Conservation (phyloP, 2,113 vertebrate genomes). For the Hyperoodon ampullatus region DNA sequence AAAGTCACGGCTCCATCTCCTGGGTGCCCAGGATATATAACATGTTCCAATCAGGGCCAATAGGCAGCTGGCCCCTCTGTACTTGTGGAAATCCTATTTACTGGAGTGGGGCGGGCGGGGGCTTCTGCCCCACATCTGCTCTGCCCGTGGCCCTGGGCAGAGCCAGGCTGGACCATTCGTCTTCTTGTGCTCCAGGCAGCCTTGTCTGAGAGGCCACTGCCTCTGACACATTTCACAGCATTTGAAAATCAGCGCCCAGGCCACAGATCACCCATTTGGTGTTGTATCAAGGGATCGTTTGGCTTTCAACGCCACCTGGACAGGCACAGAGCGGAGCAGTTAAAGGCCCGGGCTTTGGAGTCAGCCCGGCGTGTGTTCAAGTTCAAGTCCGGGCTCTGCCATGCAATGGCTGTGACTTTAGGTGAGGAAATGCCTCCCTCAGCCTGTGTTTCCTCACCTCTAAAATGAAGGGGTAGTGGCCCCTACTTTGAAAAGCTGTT, state of each 20-base stretch:
- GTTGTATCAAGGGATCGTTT: neutral
- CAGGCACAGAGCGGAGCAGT: neutral
- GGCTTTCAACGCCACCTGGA: neutral
- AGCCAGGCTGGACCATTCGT: neutral
- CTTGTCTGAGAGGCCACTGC: neutral
- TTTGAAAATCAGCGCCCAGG: neutral
- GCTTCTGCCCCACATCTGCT: neutral
- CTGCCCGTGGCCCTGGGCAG: rapidly evolving
- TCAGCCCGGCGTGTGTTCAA: neutral
- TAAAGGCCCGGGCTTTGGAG: neutral
- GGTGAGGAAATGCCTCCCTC: neutral
- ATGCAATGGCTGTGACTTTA: neutral
- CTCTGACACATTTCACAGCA: neutral
- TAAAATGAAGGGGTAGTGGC: neutral
- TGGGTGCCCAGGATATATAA: neutral
- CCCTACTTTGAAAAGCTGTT: neutral
- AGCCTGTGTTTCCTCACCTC: neutral
- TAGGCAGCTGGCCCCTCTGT: neutral
- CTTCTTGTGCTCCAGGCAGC: neutral
- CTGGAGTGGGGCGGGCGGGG: neutral
- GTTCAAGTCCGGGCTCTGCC: neutral
- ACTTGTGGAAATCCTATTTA: neutral
- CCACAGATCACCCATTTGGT: neutral
- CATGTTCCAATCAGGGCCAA: neutral
- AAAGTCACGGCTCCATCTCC: neutral